These are phyloP conservation scores for Sinotaia quadrata DNA, from an alignment of 2,888 invertebrate species.

Conservation along the genomic window DNA sequence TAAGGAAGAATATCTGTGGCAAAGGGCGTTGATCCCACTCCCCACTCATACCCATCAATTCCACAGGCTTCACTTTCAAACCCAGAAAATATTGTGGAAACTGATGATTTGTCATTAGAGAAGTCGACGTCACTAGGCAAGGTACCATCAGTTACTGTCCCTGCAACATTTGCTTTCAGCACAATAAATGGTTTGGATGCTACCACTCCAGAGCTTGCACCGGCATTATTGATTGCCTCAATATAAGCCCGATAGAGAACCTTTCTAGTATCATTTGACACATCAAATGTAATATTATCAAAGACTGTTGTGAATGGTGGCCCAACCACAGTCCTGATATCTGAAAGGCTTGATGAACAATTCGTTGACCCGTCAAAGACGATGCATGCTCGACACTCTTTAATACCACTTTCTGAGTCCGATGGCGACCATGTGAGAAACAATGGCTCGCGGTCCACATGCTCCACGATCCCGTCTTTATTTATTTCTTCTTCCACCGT, in stretches of 20 bases:
- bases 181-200: constrained; percentile 38
- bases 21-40: constrained; percentile 49
- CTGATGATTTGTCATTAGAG: constrained; percentile 46
- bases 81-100: constrained; percentile 53
- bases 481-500: constrained; percentile 14
- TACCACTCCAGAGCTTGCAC: constrained; percentile 19
- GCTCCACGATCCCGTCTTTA: constrained; percentile 6
- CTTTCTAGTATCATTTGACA: too few species aligned
- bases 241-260: constrained; percentile 36
- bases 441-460: constrained; percentile 15
- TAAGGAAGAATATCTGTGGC: constrained; percentile 51
- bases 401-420: constrained; percentile 18
- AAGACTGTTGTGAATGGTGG: not conserved
- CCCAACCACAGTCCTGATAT: not conserved
- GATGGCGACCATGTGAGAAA: constrained; percentile 20
- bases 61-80: constrained; percentile 56
- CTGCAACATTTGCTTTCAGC: constrained; percentile 41
- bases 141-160: constrained; percentile 52
- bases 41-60: constrained; percentile 56
- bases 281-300: too few species aligned
- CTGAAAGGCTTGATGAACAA: too few species aligned
- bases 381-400: constrained; percentile 3
- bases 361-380: too few species aligned
- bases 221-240: constrained; percentile 36
- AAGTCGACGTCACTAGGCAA: constrained; percentile 43